Evolutionary conservation across 2,888 invertebrate genomes (phyloP), one percentile per base, ranked within the genome.

Genomic region (Drosophila lacicola): DNA sequence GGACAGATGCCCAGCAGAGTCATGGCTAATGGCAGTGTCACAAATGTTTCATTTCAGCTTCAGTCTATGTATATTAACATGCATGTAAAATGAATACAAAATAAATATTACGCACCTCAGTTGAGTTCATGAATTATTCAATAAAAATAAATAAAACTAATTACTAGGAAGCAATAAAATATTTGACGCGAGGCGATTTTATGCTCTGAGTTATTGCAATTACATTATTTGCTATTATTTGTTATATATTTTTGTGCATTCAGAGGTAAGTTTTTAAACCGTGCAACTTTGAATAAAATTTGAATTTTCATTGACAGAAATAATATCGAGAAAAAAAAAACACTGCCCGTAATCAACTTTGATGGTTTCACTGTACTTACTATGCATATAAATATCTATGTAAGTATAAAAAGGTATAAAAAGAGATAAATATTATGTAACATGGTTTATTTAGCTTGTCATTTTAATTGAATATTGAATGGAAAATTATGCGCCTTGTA

Each of bases 391-490:
- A 21, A n/a, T 9, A n/a, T 2, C 0, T 13, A 19, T 2, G 2
- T 8, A 29, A 6, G 2, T 8, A 8, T 29, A 8, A 8, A 25
- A 8, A 25, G 1, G 8, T 6, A 29, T 29, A 29, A 29, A 39
- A 42, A 33, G 14, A 34, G n/a, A 39, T 39, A 9, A 29, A 54
- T 9, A 49, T 64, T 42, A 17, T 54, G 53, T 17, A 37, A 42
- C 11, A 9, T 8, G 9, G 41, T 66, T 36, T 66, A 21, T 39
- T 36, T 29, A 25, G 51, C 29, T 39, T 70, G 49, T 60, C 39
- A 37, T 76, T 86, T 77, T 53, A 82, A 85, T 82, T 80, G 65
- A 82, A 80, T 70, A 64, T 65, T 69, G 44, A 71, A 77, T 60
- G 46, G 62, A 65, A 66, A 64, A 69, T 60, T 69, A 60, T 55